Evolutionary conservation across 2,888 invertebrate species (phyloP).

Genomic region (Caenorhabditis sulstoni): DNA sequence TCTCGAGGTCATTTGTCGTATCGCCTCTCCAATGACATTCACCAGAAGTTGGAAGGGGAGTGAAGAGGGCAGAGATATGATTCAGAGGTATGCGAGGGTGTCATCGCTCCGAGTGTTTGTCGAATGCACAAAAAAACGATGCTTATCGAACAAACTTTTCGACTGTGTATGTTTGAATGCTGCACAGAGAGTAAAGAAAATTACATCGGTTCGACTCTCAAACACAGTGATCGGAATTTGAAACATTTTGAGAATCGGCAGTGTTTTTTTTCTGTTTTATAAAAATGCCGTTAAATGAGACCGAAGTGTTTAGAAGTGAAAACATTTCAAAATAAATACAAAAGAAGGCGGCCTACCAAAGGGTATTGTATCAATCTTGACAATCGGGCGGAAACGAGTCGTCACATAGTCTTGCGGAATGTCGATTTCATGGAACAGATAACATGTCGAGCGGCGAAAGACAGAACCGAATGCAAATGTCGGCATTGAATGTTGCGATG

Average conservation of each 20-base stretch:
- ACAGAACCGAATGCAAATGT: conserved; percentile 34
- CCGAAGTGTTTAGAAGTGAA: too few relatives aligned
- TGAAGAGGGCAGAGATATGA: conserved; percentile 42
- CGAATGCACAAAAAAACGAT: conserved; percentile 43
- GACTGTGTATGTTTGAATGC: conserved; percentile 30
- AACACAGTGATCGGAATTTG: not conserved
- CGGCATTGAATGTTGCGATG: conserved; percentile 27
- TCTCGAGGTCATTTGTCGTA: conserved; percentile 58
- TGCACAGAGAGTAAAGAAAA: not conserved
- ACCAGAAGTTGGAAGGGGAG: conserved; percentile 30
- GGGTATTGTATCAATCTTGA: conserved; percentile 12
- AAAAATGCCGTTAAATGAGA: not conserved
- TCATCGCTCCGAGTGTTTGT: conserved; percentile 53
- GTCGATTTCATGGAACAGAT: conserved; percentile 35
- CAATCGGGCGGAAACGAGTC: conserved; percentile 27
- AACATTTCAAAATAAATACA: too few relatives aligned
- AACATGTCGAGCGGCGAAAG: conserved; percentile 1
- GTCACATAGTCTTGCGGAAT: conserved; percentile 33
- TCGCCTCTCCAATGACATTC: conserved; percentile 44
- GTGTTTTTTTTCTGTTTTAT: too few relatives aligned
- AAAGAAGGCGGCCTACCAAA: too few relatives aligned
- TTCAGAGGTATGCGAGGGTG: conserved; percentile 51
- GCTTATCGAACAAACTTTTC: conserved; percentile 52
- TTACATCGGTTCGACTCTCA: not conserved
- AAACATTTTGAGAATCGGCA: not conserved